Base-by-base conservation (phyloP, 1,140 invertebrate genomes). In the Holotrichia oblita region DNA sequence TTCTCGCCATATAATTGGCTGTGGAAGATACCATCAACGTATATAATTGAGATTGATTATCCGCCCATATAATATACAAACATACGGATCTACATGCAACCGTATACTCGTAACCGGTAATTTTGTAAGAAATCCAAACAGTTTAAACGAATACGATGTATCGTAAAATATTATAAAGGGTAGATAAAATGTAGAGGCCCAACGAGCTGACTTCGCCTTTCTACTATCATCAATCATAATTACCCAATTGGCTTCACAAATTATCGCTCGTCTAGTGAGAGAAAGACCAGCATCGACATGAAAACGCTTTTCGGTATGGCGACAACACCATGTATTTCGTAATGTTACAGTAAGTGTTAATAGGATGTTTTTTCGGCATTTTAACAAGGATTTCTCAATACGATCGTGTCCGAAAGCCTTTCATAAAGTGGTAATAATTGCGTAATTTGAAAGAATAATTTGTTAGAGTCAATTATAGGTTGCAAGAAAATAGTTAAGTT, bases 211-310 rank as follows among this genome's bases (percentile, higher is more conserved):
- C 24, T 20, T 6, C 55, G 55, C 12, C 24, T 64, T 27, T 27
- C 17, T 27, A 12, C 61, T 64, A 64, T n/a, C n/a, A n/a, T n/a
- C n/a, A n/a, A n/a, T n/a, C n/a, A n/a, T n/a, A n/a, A n/a, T n/a
- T n/a, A n/a, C 61, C 24, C 61, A 64, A 64, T 64, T 64, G 61
- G 22, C 61, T 64, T 64, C 61, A 64, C 61, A 64, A 64, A 64
- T 64, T 64, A 64, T 64, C 61, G 61, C 61, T 27, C 61, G 61
- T 14, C 61, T 20, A 22, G 61, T 20, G 61, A 64, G n/a, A n/a
- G 24, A 64, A 27, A 64, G 61, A 64, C 61, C 10, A 64, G 61
- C 17, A 20, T 10, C 61, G 61, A 64, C 61, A 64, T 64, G 22
- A 64, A 64, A 64, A 64, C 22, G 61, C 61, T 64, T 64, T 64